Evolutionary conservation across 2,113 vertebrate species (phyloP).

Genomic region (Bubo bubo): DNA sequence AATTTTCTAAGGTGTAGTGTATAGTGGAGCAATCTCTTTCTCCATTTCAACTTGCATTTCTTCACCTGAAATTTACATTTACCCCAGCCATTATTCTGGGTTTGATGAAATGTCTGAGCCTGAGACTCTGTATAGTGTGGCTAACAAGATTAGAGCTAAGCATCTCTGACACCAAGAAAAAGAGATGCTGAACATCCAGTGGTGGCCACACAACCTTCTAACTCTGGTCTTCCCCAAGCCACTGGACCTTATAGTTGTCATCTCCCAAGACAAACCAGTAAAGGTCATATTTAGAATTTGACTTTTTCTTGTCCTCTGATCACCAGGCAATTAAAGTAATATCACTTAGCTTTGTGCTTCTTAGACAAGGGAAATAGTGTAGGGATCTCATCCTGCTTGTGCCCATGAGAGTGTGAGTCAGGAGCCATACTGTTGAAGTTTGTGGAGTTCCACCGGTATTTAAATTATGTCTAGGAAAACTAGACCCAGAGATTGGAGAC

Average conservation of each 20-base stretch:
- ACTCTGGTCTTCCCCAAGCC: background rate
- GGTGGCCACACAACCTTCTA: background rate
- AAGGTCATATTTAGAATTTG: background rate
- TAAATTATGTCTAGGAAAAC: conserved; percentile 2
- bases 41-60: background rate
- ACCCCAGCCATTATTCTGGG: background rate
- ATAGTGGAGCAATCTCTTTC: background rate
- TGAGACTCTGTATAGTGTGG: background rate
- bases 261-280: background rate
- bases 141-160: background rate
- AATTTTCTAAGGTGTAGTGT: background rate
- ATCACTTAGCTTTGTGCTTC: background rate
- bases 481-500: background rate
- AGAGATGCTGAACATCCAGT: background rate
- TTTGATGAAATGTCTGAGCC: background rate
- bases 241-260: background rate
- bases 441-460: background rate
- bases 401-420: background rate
- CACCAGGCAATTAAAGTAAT: background rate
- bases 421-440: background rate
- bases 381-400: background rate
- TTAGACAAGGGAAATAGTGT: background rate
- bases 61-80: background rate
- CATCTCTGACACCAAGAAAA: background rate
- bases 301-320: background rate